A percentile compares a stretch with the other conserved stretches of the same genome.
These are phyloP conservation scores for Staurois parvus DNA, from an alignment of 2,797 vertebrate genomes.

Conservation along the genomic window DNA sequence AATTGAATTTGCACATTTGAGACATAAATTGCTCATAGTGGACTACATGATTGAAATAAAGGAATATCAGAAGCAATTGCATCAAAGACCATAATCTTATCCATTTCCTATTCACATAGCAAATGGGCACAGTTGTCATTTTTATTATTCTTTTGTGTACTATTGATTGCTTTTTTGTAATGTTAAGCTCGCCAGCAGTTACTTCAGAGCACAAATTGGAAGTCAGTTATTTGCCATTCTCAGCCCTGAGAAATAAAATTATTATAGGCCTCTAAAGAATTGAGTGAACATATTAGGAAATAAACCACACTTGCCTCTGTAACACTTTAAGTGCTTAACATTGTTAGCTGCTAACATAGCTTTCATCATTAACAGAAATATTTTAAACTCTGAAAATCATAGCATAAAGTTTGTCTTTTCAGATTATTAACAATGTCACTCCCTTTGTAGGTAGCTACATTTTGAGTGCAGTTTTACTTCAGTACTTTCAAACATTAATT, in stretches of 20 bases:
- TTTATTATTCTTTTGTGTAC: conserved; percentile 54
- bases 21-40: conserved; percentile 4
- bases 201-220: conserved; percentile 30
- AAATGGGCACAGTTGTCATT: conserved; percentile 43
- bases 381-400: not conserved
- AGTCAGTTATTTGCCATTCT: conserved; percentile 31
- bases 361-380: not conserved
- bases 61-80: conserved; percentile 10
- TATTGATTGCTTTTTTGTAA: conserved; percentile 47
- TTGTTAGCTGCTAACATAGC: not conserved
- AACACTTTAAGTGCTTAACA: conserved; percentile 5
- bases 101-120: conserved; percentile 15
- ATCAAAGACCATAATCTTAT: conserved; percentile 38
- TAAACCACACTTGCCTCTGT: conserved; percentile 13
- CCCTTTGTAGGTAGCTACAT: too few species aligned
- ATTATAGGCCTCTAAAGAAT: conserved; percentile 4
- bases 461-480: too few species aligned
- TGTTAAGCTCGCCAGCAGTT: conserved; percentile 31
- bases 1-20: not conserved
- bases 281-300: conserved; percentile 29
- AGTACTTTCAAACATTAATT: too few species aligned
- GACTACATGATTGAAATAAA: conserved; percentile 2
- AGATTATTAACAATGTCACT: too few species aligned
- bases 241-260: conserved; percentile 31
- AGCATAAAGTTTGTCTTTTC: not conserved